phyloP scores from a whole-genome alignment of 1,140 invertebrate species.

The Diabrotica virgifera region DNA sequence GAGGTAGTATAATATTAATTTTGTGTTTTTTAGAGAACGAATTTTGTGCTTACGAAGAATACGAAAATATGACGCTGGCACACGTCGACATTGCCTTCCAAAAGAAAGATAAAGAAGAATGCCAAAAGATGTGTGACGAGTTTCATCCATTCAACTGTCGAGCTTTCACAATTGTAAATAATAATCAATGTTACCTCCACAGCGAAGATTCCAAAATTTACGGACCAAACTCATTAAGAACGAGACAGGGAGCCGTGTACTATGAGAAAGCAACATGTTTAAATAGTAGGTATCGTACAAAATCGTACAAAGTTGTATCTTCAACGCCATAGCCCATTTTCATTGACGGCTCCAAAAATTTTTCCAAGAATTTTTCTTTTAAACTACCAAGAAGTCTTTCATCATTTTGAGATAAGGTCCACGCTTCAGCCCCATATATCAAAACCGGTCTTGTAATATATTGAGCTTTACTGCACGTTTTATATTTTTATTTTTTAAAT shows the following conservation, averaged over 20 bases:
- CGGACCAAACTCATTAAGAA: slow-evolving; percentile 49
- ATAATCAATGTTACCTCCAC: slow-evolving; percentile 48
- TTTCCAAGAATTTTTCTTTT: too few relatives aligned
- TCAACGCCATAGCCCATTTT: too few relatives aligned
- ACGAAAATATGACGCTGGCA: slow-evolving; percentile 36
- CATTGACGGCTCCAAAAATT: too few relatives aligned
- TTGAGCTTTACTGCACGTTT: too few relatives aligned
- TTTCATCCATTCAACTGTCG: slow-evolving; percentile 39
- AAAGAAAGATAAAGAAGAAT: slow-evolving; percentile 39
- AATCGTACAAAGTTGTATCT: too few relatives aligned
- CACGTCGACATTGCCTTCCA: slow-evolving; percentile 36
- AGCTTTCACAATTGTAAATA: slow-evolving; percentile 33
- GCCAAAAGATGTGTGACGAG: slow-evolving; percentile 39
- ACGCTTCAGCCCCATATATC: too few relatives aligned
- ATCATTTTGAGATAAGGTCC: too few relatives aligned
- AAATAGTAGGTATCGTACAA: slow-evolving; percentile 53
- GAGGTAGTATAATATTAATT: not conserved
- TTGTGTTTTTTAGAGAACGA: slow-evolving; percentile 25
- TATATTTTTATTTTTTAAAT: too few relatives aligned
- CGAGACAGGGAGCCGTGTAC: slow-evolving; percentile 45
- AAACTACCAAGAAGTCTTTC: too few relatives aligned
- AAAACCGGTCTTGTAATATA: too few relatives aligned
- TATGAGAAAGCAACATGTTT: slow-evolving; percentile 53
- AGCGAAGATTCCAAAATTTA: slow-evolving; percentile 53
- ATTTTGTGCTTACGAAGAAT: slow-evolving; percentile 47